Evolutionary conservation across 2,888 invertebrate genomes (phyloP).

Genomic region (Watsonalla cultraria): DNA sequence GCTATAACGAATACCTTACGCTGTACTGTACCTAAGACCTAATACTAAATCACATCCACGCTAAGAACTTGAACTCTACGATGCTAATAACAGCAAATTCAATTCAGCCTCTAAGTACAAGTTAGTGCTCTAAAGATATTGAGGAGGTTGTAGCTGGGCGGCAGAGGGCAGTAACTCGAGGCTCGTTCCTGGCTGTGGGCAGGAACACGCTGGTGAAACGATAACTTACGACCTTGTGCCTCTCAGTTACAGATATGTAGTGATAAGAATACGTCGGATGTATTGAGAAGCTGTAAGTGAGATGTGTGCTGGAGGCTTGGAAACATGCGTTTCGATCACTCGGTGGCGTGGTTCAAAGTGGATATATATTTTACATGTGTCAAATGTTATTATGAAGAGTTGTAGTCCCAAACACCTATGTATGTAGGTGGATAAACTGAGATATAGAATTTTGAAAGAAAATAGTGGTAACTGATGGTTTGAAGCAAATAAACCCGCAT

Average conservation of each 20-base stretch:
- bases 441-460: constrained; percentile 28
- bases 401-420: constrained; percentile 49
- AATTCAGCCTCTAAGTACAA: constrained; percentile 72
- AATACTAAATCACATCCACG: constrained; percentile 64
- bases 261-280: constrained; percentile 66
- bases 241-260: constrained; percentile 70
- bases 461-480: constrained; percentile 33
- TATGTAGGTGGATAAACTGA: constrained; percentile 33
- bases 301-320: constrained; percentile 77
- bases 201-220: constrained; percentile 20
- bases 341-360: constrained; percentile 77
- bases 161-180: constrained; percentile 65
- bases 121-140: constrained; percentile 63
- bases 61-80: constrained; percentile 64
- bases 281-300: constrained; percentile 77
- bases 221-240: constrained; percentile 65
- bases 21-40: constrained; percentile 29
- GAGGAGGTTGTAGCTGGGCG: constrained; percentile 69
- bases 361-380: constrained; percentile 69
- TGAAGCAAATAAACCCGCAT: constrained; percentile 23
- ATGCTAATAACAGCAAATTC: constrained; percentile 67
- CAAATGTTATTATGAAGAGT: constrained; percentile 51
- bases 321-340: constrained; percentile 77
- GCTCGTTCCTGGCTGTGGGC: constrained; percentile 23
- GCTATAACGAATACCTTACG: neutral